Base-by-base conservation (phyloP, 2,113 vertebrate genomes). In the Oryzias javanicus region DNA sequence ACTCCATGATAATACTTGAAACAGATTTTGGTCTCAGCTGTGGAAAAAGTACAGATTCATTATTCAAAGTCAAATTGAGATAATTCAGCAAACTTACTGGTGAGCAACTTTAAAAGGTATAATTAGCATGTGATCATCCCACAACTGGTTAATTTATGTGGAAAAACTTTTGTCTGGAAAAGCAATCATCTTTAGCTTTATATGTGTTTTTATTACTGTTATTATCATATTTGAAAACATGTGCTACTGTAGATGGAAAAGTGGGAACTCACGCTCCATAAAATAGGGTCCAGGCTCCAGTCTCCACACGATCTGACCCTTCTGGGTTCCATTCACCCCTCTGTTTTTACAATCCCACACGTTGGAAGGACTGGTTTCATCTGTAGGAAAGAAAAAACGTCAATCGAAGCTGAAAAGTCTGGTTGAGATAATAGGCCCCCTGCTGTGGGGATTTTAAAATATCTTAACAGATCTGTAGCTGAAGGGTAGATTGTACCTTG, bases 291-390 rank as follows among this genome's bases (percentile, higher is more conserved):
- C 96, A 0, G 95, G 90, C 76, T 99, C 97, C 80, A 99, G 93
- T 75, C 95, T 91, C 97, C 97, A 99, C 0, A 99, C 93, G 15
- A 99, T 97, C 76, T 99, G 97, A 53, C 97, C 97, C 86, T 95
- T 96, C 72, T 99, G 96, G 0, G 96, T 98, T 45, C 97, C 97
- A 10, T 97, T 99, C 67, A 99, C 96, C 42, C 97, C 97, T 70
- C 97, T 89, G 73, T 99, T 99, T 89, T 99, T 99, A 76, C 97
- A 99, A 91, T 99, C 97, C 97, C 97, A 99, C 86, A 99, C 94
- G 47, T 98, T 99, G 76, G 96, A 95, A 57, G 95, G 96, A 84
- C 93, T 98, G 77, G 93, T 98, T 86, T 99, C 97, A 93, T 99
- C 97, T 99, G 84, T 42, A 60, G 29, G n/a, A 51, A 19, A 44